Evolutionary conservation across 35 echinoderm and acorn worm species (phyloP).

Genomic region (Antedon bifida): DNA sequence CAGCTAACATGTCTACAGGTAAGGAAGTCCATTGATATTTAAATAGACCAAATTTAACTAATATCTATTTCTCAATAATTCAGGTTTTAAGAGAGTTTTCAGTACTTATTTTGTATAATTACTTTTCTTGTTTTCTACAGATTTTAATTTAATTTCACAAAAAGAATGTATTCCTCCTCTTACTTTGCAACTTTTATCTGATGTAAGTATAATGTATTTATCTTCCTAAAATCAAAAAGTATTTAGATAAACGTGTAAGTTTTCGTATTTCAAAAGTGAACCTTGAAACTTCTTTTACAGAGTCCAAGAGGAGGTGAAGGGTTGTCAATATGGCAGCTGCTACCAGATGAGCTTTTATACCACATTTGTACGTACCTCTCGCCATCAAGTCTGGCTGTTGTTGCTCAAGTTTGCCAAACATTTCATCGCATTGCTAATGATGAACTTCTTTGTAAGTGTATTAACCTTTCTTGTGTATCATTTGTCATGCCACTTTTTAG

Average conservation of each 20-base stretch:
- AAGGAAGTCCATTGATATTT: background rate
- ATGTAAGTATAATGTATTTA: constrained; percentile 52
- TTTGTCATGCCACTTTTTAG: too few species aligned
- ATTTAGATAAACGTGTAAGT: too few species aligned
- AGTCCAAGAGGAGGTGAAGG: constrained; percentile 51
- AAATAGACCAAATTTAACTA: too few species aligned
- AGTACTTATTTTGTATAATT: too few species aligned
- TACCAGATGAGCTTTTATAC: constrained; percentile 86
- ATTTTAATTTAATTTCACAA: background rate
- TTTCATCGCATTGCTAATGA: constrained; percentile 70
- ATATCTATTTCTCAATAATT: too few species aligned
- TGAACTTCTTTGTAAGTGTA: constrained; percentile 68
- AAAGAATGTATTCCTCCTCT: constrained; percentile 22
- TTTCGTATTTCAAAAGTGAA: too few species aligned
- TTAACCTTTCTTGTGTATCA: background rate
- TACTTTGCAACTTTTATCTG: constrained; percentile 50
- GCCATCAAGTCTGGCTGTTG: constrained; percentile 19
- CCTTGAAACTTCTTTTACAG: too few species aligned
- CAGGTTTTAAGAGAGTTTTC: too few species aligned
- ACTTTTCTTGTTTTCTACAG: background rate
- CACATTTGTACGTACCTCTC: constrained; percentile 56
- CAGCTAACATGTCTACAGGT: background rate
- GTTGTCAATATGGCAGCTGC: constrained; percentile 91
- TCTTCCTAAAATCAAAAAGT: too few species aligned
- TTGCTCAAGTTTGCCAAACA: constrained; percentile 42